Conservation (phyloP, 1,140 invertebrate genomes). For the Calosoma granatense region DNA sequence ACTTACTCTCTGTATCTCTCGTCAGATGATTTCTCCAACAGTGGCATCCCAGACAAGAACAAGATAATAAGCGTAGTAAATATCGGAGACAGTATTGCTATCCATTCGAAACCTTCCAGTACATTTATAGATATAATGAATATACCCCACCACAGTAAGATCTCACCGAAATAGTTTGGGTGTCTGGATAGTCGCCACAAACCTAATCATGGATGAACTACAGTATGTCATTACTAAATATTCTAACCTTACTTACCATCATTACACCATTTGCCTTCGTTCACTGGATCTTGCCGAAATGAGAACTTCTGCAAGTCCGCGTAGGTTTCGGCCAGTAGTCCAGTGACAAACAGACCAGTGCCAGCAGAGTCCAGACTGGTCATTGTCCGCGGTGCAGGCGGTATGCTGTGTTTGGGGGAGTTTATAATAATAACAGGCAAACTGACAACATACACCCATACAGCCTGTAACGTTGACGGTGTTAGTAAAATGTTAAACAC, state of each 20-base stretch:
- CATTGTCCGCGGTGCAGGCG: constrained; percentile 68
- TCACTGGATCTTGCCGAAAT: constrained; percentile 75
- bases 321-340: constrained; percentile 76
- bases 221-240: constrained; percentile 22
- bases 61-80: constrained; percentile 82
- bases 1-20: constrained; percentile 79
- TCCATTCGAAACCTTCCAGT: constrained; percentile 68
- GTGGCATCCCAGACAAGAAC: constrained; percentile 77
- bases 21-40: constrained; percentile 75
- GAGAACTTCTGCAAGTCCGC: constrained; percentile 87
- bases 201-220: constrained; percentile 48
- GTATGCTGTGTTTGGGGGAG: constrained; percentile 68
- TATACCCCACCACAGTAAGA: constrained; percentile 88
- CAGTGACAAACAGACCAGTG: constrained; percentile 70
- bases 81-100: constrained; percentile 76
- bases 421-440: constrained; percentile 86
- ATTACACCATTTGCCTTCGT: constrained; percentile 84
- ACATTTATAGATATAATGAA: constrained; percentile 83
- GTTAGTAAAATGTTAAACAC: constrained; percentile 7
- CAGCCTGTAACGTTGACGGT: constrained; percentile 48
- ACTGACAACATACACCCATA: constrained; percentile 89
- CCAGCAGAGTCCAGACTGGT: constrained; percentile 76
- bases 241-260: constrained; percentile 47
- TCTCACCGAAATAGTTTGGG: constrained; percentile 94
- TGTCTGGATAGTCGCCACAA: constrained; percentile 84